Evolutionary conservation across 2,888 invertebrate species (phyloP).

Genomic region (Cosmopolites sordidus): DNA sequence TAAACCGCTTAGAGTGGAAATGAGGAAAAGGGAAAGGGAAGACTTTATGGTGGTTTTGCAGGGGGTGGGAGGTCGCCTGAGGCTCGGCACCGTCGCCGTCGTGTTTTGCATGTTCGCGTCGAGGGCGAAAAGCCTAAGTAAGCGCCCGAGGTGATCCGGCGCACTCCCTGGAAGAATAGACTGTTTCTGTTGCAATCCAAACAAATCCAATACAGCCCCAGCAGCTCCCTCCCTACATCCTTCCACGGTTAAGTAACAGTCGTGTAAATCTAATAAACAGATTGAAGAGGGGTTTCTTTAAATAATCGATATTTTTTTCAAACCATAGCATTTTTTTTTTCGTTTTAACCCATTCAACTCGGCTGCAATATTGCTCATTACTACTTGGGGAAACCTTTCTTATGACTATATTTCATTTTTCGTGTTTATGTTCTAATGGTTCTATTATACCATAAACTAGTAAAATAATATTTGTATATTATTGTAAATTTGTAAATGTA

Average conservation of each 20-base stretch:
- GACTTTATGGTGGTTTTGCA: neutral
- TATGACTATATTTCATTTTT: too few relatives aligned
- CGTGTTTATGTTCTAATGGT: too few relatives aligned
- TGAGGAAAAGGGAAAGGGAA: slow-evolving; percentile 2
- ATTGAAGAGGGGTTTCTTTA: slow-evolving; percentile 4
- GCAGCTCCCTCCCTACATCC: neutral
- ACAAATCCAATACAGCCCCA: slow-evolving; percentile 7
- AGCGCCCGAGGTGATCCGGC: slow-evolving; percentile 29
- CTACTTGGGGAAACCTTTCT: too few relatives aligned
- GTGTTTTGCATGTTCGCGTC: slow-evolving; percentile 19
- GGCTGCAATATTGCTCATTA: too few relatives aligned
- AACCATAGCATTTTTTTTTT: too few relatives aligned
- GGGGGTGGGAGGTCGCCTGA: neutral
- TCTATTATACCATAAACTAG: too few relatives aligned
- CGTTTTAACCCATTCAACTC: too few relatives aligned
- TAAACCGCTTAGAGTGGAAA: slow-evolving; percentile 27
- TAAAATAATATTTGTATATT: too few relatives aligned
- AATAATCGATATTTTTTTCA: too few relatives aligned
- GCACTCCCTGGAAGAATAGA: neutral
- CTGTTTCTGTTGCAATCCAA: slow-evolving; percentile 16
- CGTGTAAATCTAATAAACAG: slow-evolving; percentile 14
- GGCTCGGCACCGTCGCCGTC: slow-evolving; percentile 1
- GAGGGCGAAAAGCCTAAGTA: slow-evolving; percentile 33
- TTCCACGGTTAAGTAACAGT: slow-evolving; percentile 4
- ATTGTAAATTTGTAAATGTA: too few relatives aligned